Base-by-base conservation (phyloP, 2,888 invertebrate species). In the Pachymerium ferrugineum region DNA sequence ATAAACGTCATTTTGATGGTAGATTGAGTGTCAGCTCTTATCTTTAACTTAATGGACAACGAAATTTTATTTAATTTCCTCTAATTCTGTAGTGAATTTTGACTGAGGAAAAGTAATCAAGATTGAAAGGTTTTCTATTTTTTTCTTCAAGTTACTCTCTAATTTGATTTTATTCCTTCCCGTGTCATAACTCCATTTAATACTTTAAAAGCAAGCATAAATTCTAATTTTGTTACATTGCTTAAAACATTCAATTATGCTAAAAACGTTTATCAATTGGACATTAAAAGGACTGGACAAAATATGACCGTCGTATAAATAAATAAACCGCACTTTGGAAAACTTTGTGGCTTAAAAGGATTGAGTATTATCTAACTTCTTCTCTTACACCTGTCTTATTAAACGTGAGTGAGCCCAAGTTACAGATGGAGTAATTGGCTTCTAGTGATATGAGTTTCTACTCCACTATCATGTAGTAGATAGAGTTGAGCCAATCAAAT, bases 371-470 rank as follows among this genome's bases (percentile, higher is more conserved):
- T 8, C 62, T 10, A 62, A 62, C 8, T 16, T 16, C 62, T 28
- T 62, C 25, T 12, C 62, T 28, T n/a, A n/a, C n/a, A 62, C 62
- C 62, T 62, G 62, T 62, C 62, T 62, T 62, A 62, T 62, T 62
- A 62, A 28, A 62, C 62, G 62, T 62, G 62, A 62, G 62, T 62
- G 62, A 62, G 28, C 62, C 25, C 62, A 62, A 62, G 25, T 62
- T 62, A 62, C 25, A 62, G 62, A 62, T 62, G 62, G 28, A 62
- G 62, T 62, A 62, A 62, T 62, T 62, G 62, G 62, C 62, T 62
- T 62, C 62, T 62, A 62, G 62, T 62, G 62, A 62, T 62, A 62
- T 62, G 62, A 62, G 62, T 28, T 62, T 62, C 62, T 38, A 28
- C 62, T 28, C 62, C n/a, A 62, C 62, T n/a, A n/a, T 62, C 62